A percentile compares a stretch with the other conserved stretches of the same genome.
Conservation (phyloP, 2,797 vertebrate genomes). For the Tiaroga cobitis region DNA sequence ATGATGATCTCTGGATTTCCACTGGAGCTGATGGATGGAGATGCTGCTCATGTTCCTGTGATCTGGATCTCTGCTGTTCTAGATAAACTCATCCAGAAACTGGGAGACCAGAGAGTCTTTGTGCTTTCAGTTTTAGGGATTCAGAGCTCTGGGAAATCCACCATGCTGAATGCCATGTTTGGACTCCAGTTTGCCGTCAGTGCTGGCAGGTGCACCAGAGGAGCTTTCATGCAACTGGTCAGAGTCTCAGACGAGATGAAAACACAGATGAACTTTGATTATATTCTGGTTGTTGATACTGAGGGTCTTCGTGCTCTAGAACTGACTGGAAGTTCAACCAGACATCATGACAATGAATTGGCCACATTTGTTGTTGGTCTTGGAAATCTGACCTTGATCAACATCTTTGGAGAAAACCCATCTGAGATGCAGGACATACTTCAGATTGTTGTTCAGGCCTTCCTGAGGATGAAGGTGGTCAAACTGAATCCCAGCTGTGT, state of each 20-base stretch:
- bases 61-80: not conserved
- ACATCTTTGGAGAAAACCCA: conserved; percentile 59
- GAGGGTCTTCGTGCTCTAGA: conserved; percentile 73
- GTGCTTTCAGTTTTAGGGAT: conserved; percentile 78
- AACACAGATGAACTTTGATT: conserved; percentile 58
- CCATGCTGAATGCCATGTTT: not conserved
- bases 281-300: conserved; percentile 75
- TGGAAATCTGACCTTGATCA: not conserved
- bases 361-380: conserved; percentile 8
- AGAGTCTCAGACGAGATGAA: not conserved
- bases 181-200: conserved; percentile 1
- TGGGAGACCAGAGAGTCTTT: conserved; percentile 67
- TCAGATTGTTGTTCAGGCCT: conserved; percentile 74
- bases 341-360: conserved; percentile 60
- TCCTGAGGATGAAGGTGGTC: conserved; percentile 76
- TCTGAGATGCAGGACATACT: conserved; percentile 77
- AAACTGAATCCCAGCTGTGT: conserved; percentile 65
- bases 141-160: not conserved
- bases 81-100: conserved; percentile 60
- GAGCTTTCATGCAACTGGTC: not conserved
- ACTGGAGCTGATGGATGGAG: conserved; percentile 1
- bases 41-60: conserved; percentile 1
- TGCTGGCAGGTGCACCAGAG: conserved; percentile 1
- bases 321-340: conserved; percentile 61
- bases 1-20: not conserved